These are phyloP conservation scores for Progne subis DNA, from an alignment of 2,113 vertebrate genomes.

Conservation along the genomic window DNA sequence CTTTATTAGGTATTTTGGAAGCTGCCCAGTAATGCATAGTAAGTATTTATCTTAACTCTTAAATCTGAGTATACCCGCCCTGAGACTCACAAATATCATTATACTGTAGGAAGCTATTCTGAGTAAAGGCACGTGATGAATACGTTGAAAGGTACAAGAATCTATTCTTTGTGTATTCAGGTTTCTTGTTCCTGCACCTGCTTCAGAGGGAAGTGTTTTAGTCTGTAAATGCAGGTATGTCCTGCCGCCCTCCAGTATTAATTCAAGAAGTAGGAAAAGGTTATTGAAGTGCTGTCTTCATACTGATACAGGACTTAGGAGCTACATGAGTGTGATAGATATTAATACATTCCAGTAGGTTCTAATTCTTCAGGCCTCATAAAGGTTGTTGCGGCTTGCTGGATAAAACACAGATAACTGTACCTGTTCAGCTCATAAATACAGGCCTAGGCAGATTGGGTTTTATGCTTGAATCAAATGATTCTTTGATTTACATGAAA, in stretches of 20 bases:
- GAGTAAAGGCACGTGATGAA: neutral
- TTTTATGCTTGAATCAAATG: neutral
- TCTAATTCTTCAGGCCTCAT: neutral
- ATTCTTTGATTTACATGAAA: neutral
- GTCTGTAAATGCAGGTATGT: neutral
- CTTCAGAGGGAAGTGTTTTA: neutral
- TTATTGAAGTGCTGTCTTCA: neutral
- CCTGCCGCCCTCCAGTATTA: neutral
- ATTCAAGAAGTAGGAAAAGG: neutral
- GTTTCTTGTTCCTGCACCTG: neutral
- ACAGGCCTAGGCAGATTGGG: neutral
- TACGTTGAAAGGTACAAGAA: neutral
- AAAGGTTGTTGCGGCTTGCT: neutral
- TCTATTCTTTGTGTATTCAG: neutral
- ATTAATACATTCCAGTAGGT: neutral
- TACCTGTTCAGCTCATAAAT: neutral
- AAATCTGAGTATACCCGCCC: neutral
- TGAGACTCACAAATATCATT: neutral
- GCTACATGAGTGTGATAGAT: neutral
- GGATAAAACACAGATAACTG: neutral
- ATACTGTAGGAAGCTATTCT: neutral
- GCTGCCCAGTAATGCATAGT: slow-evolving; percentile 90
- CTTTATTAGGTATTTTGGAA: slow-evolving; percentile 89
- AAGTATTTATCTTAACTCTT: slow-evolving; percentile 58
- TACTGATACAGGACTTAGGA: neutral